These are phyloP conservation scores for Cotesia congregata DNA, from an alignment of 2,888 invertebrate species.

Conservation along the genomic window DNA sequence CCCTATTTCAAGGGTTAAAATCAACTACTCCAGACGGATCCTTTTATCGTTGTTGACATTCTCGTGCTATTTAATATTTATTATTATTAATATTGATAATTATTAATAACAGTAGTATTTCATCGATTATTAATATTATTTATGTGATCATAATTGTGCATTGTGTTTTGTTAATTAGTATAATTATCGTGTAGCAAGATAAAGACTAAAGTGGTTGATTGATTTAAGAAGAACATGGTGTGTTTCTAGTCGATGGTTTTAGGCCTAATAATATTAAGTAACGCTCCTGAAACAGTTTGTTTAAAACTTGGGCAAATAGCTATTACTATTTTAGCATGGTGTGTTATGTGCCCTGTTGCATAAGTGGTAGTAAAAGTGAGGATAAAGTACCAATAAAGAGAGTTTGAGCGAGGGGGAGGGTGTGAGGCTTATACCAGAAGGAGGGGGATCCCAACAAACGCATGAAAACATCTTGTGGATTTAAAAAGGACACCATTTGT, in stretches of 20 bases:
- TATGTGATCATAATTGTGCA: slow-evolving; percentile 20
- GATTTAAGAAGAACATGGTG: not conserved
- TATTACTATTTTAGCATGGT: slow-evolving; percentile 46
- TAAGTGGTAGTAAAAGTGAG: slow-evolving; percentile 58
- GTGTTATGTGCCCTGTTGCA: slow-evolving; percentile 62
- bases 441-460: slow-evolving; percentile 73
- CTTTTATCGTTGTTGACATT: slow-evolving; percentile 13
- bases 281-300: not conserved
- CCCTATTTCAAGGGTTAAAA: slow-evolving; percentile 43
- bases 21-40: slow-evolving; percentile 31
- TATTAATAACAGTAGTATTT: not conserved
- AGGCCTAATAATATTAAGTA: slow-evolving; percentile 3
- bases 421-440: slow-evolving; percentile 52
- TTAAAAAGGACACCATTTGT: not conserved
- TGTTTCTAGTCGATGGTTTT: slow-evolving; percentile 13
- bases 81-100: not conserved
- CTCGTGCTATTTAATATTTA: slow-evolving; percentile 9
- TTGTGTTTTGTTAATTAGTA: slow-evolving; percentile 7
- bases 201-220: not conserved
- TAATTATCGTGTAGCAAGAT: not conserved
- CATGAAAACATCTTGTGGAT: slow-evolving; percentile 3
- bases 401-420: slow-evolving; percentile 47
- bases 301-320: slow-evolving; percentile 16
- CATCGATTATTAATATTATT: not conserved
- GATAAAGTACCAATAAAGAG: slow-evolving; percentile 51